Base-by-base conservation (phyloP, 2,888 invertebrate genomes). In the Zaprionus bogoriensis region DNA sequence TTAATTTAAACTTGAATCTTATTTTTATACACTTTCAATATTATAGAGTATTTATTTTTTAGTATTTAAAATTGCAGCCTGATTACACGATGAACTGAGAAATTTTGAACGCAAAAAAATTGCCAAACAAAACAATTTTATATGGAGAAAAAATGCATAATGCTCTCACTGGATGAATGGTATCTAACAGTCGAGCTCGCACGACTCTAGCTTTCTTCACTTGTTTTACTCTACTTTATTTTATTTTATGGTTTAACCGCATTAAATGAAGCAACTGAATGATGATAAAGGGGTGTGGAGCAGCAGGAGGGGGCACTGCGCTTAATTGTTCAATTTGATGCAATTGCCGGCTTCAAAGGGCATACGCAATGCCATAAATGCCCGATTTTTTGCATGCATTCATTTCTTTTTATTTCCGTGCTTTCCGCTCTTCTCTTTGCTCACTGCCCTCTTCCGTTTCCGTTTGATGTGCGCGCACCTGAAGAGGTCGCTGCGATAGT, bases 251-350 rank as follows among this genome's bases (percentile, higher is more conserved):
- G 62, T 59, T 87, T 68, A 81, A 81, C 87, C 87, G 87, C 80
- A 85, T 80, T 80, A 74, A 87, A 71, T 64, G 64, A 71, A 52
- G 65, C 63, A 59, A 62, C 63, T 46, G 59, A 54, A 59, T 52
- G 46, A 27, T 50, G 22, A 53, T 42, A 42, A 9, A 7, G 41
- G 23, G 23, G 4, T 25, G 20, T 3, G 6, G n/a, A 22, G n/a
- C n/a, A n/a, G n/a, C n/a, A n/a, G 10, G 9, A 22, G 22, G n/a
- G 22, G n/a, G 22, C 7, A 44, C 42, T 30, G 19, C 57, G 48
- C 60, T 70, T 77, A 80, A 80, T 87, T 80, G 78, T 65, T 61
- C 82, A 74, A 80, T 84, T 81, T 67, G 44, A 74, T 84, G 78
- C 62, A 70, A 81, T 58, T 67, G 32, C 20, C 28, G 30, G 51